These are phyloP conservation scores for Marasmarcha lunaedactyla DNA, from an alignment of 2,888 invertebrate genomes.

Conservation along the genomic window DNA sequence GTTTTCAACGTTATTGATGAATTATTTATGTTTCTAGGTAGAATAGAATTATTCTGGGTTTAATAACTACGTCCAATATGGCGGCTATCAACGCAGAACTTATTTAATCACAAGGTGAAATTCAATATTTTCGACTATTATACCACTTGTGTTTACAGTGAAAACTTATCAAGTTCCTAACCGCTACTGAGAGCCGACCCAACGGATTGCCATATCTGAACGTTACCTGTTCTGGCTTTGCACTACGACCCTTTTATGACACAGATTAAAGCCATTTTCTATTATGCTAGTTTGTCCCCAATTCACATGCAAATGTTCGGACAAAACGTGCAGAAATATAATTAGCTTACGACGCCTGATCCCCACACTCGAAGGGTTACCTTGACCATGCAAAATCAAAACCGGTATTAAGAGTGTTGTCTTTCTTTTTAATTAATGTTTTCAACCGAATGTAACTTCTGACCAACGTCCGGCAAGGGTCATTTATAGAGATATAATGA, in stretches of 20 bases:
- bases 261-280: constrained; percentile 43
- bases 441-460: constrained; percentile 41
- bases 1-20: too few species aligned
- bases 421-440: constrained; percentile 61
- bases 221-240: constrained; percentile 27
- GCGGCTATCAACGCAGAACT: constrained; percentile 9
- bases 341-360: constrained; percentile 52
- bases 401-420: constrained; percentile 48
- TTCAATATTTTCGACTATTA: constrained; percentile 32
- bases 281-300: constrained; percentile 42
- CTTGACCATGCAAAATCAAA: constrained; percentile 36
- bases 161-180: constrained; percentile 60
- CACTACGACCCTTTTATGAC: constrained; percentile 20
- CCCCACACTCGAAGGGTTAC: constrained; percentile 32
- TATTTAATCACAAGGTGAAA: constrained; percentile 40
- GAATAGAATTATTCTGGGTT: too few species aligned
- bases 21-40: too few species aligned
- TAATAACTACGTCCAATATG: too few species aligned
- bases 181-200: constrained; percentile 33
- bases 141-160: constrained; percentile 49
- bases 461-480: constrained; percentile 51
- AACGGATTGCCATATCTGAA: constrained; percentile 15
- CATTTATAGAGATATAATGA: constrained; percentile 6
- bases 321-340: constrained; percentile 68
- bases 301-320: constrained; percentile 60